phyloP scores from a whole-genome alignment of 2,888 invertebrate species.

The Ectemnius lituratus region DNA sequence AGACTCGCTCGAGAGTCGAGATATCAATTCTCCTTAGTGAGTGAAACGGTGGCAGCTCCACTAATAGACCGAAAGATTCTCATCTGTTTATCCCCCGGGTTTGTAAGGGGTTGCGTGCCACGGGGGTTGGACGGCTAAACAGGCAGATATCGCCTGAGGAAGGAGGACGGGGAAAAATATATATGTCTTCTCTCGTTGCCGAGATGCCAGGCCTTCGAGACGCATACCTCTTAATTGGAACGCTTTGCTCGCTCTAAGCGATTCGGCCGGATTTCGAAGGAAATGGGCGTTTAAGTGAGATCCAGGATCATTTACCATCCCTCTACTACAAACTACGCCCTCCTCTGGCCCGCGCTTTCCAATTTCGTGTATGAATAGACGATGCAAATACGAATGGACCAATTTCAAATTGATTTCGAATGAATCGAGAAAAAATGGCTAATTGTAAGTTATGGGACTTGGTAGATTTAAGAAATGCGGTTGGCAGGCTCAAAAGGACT shows the following conservation, averaged over 20 bases:
- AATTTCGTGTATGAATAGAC: too few species aligned
- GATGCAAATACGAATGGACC: too few species aligned
- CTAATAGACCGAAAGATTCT: constrained; percentile 75
- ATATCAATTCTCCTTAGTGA: constrained; percentile 73
- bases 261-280: constrained; percentile 76
- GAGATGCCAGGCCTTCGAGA: constrained; percentile 68
- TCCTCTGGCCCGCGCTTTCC: too few species aligned
- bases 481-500: background rate
- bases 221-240: constrained; percentile 78
- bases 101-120: constrained; percentile 11
- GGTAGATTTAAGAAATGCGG: background rate
- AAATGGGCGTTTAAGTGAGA: constrained; percentile 74
- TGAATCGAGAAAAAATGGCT: too few species aligned
- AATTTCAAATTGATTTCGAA: too few species aligned
- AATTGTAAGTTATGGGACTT: too few species aligned
- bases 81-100: constrained; percentile 64
- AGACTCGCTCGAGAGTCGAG: constrained; percentile 37
- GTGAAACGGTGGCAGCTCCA: constrained; percentile 69
- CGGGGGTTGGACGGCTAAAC: constrained; percentile 28
- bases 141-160: constrained; percentile 29
- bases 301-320: constrained; percentile 56
- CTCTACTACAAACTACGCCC: too few species aligned
- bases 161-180: constrained; percentile 48
- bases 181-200: constrained; percentile 65
- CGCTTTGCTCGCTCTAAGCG: constrained; percentile 71